Evolutionary conservation across 2,797 vertebrate genomes (phyloP).

Genomic region (Mus minutoides): DNA sequence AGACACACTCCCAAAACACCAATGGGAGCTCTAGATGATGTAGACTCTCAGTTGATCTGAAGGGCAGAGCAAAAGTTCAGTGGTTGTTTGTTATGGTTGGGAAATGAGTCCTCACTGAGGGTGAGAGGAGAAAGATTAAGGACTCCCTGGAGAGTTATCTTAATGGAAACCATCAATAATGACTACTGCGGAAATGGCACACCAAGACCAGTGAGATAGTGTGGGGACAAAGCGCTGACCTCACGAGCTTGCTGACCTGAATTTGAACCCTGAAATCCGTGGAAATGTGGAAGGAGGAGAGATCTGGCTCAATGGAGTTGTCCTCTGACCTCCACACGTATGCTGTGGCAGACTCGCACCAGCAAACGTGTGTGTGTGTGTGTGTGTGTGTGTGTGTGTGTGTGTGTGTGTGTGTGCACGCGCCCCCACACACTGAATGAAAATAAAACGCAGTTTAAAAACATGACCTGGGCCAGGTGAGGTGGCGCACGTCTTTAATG

Average conservation of each 20-base stretch:
- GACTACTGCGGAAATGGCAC: not conserved
- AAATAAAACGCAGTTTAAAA: not conserved
- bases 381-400: no score
- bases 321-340: not conserved
- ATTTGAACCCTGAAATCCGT: not conserved
- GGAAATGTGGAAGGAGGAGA: not conserved
- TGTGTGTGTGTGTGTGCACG: no score
- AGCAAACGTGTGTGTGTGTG: no score
- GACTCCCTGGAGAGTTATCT: not conserved
- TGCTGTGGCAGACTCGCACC: not conserved
- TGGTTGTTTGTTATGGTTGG: not conserved
- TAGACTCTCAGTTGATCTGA: not conserved
- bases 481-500: no score
- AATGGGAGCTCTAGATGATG: not conserved
- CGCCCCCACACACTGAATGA: no score
- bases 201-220: not conserved
- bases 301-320: not conserved
- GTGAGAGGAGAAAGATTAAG: not conserved
- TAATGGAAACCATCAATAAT: not conserved
- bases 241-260: not conserved
- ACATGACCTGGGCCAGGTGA: not conserved
- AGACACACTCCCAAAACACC: not conserved
- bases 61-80: slow-evolving; percentile 20
- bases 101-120: not conserved
- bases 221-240: not conserved